Conservation (phyloP, 2,113 vertebrate genomes). For the Prionailurus bengalensis region DNA sequence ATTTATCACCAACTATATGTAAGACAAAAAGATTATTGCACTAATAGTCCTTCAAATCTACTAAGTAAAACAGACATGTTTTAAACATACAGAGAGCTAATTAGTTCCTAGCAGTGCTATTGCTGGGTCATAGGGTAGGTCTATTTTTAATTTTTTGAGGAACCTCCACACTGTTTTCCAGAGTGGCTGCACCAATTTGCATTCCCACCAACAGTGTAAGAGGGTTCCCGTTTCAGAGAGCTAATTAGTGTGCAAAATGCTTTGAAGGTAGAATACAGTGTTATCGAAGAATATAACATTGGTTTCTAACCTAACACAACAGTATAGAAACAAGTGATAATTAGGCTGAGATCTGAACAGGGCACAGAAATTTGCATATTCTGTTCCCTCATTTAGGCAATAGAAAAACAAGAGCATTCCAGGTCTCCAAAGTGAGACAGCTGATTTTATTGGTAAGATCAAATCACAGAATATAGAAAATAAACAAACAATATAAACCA, state of each 20-base stretch:
- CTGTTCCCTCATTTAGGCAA: neutral
- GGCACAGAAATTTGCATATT: neutral
- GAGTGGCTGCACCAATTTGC: too few species aligned
- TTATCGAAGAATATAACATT: neutral
- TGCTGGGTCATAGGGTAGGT: too few species aligned
- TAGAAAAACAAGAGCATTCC: neutral
- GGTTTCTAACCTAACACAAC: neutral
- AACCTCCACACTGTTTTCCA: too few species aligned
- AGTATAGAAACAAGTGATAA: neutral
- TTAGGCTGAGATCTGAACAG: neutral
- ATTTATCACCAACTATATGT: neutral
- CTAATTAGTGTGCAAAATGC: neutral
- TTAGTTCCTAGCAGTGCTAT: neutral
- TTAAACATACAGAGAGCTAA: neutral
- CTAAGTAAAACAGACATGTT: neutral
- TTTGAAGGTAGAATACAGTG: neutral
- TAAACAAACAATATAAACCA: neutral
- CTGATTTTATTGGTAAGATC: neutral
- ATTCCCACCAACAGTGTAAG: too few species aligned
- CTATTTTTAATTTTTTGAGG: too few species aligned
- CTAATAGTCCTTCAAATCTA: neutral
- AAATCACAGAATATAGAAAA: constrained; percentile 8
- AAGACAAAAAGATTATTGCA: neutral
- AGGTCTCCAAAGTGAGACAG: neutral
- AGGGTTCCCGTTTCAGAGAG: neutral